Evolutionary conservation across 2,113 vertebrate genomes (phyloP).

Genomic region (Cephalopholis sonnerati): DNA sequence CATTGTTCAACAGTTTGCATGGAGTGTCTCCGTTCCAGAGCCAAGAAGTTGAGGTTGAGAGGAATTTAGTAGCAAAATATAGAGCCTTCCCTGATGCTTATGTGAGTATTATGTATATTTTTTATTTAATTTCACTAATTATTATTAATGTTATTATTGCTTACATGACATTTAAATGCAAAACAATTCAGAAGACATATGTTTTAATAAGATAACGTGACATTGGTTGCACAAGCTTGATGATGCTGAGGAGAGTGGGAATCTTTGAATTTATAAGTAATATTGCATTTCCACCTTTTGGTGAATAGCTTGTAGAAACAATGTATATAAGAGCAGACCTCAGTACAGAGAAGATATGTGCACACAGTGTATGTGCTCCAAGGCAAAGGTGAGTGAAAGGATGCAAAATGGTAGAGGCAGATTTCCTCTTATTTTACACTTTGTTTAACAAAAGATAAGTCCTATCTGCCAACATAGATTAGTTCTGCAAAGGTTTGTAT

Average conservation of each 20-base stretch:
- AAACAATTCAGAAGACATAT: background rate
- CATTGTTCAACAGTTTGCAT: constrained; percentile 43
- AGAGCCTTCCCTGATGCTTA: constrained; percentile 81
- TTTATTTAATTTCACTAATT: background rate
- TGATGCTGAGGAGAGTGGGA: background rate
- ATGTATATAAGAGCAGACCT: background rate
- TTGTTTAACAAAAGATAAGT: background rate
- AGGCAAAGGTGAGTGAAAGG: background rate
- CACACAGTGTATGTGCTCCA: background rate
- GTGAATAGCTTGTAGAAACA: background rate
- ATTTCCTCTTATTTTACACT: background rate
- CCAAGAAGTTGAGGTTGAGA: constrained; percentile 53
- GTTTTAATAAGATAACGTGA: background rate
- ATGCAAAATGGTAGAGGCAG: background rate
- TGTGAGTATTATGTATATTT: constrained; percentile 82
- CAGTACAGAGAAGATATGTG: background rate
- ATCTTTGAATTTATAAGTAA: background rate
- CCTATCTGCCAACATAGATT: too few species aligned
- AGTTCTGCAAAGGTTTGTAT: too few species aligned
- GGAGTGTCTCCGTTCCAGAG: constrained; percentile 55
- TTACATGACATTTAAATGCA: background rate
- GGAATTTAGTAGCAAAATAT: constrained; percentile 58
- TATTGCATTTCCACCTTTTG: background rate
- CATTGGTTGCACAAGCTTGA: background rate
- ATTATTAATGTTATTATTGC: background rate